phyloP scores from a whole-genome alignment of 2,797 vertebrate species.

The Pipistrellus kuhlii region DNA sequence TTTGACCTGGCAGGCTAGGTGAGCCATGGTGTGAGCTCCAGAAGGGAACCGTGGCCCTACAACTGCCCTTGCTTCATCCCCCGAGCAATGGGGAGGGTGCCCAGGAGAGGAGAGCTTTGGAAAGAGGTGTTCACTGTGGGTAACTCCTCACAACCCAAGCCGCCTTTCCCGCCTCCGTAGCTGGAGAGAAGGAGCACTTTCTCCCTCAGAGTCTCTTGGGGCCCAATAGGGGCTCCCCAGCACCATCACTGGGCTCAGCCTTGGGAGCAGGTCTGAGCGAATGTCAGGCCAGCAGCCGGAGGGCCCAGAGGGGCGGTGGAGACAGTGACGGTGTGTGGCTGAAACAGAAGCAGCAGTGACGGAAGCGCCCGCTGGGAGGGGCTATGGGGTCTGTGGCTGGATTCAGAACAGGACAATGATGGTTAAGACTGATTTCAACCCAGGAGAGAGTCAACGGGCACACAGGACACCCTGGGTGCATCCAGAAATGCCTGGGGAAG shows the following conservation, averaged over 20 bases:
- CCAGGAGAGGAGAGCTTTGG: not conserved
- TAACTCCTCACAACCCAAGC: not conserved
- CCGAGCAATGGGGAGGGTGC: accelerated
- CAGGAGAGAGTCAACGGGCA: not conserved
- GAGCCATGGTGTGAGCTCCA: not conserved
- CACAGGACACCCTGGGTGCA: not conserved
- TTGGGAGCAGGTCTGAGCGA: not conserved
- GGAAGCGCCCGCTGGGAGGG: not conserved
- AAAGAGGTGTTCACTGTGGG: not conserved
- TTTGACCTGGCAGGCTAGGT: not conserved
- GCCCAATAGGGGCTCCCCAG: not conserved
- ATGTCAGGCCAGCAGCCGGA: not conserved
- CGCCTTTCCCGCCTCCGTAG: not conserved
- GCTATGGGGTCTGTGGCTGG: not conserved
- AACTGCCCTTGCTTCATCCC: not conserved
- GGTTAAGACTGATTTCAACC: not conserved
- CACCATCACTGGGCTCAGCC: not conserved
- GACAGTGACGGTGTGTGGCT: not conserved
- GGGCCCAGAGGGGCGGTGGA: not conserved
- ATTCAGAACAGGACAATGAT: not conserved
- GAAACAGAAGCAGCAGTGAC: not conserved
- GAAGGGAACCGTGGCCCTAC: not conserved
- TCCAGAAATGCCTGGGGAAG: not conserved
- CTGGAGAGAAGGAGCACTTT: not conserved
- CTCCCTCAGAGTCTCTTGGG: not conserved